phyloP scores from a whole-genome alignment of 2,888 invertebrate species.

The Odontocolon sp. region DNA sequence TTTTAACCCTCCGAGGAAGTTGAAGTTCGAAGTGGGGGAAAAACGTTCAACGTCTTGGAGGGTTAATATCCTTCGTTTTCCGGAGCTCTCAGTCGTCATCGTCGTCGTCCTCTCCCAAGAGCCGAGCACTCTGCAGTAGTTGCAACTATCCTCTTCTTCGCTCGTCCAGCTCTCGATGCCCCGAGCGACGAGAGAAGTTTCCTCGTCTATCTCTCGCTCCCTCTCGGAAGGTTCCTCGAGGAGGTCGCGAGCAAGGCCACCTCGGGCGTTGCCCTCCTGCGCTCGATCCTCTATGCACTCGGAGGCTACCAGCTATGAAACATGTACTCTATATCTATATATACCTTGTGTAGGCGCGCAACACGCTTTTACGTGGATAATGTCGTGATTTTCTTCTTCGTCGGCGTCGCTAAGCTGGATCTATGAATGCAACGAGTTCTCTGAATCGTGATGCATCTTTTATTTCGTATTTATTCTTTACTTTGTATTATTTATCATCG shows the following conservation, averaged over 20 bases:
- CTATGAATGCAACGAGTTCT: slow-evolving; percentile 6
- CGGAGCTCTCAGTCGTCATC: not conserved
- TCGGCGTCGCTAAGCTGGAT: slow-evolving; percentile 10
- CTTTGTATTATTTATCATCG: no score
- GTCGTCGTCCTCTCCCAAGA: not conserved
- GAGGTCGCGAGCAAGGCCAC: slow-evolving; percentile 80
- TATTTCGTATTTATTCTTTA: no score
- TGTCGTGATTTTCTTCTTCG: not conserved
- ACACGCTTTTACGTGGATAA: slow-evolving; percentile 19
- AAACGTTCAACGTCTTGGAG: not conserved
- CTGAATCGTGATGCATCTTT: no score
- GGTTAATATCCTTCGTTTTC: slow-evolving; percentile 8
- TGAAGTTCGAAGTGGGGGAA: no score
- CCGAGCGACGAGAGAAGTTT: not conserved
- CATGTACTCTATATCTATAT: slow-evolving; percentile 20
- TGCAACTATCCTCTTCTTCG: slow-evolving; percentile 8
- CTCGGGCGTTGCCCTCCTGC: slow-evolving; percentile 77
- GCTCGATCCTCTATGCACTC: slow-evolving; percentile 61
- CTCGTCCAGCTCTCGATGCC: not conserved
- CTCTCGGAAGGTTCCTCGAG: slow-evolving; percentile 64
- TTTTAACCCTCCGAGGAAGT: no score
- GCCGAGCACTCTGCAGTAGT: not conserved
- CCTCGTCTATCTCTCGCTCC: slow-evolving; percentile 16
- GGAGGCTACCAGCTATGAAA: not conserved
- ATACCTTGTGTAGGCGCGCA: slow-evolving; percentile 2